phyloP scores from a whole-genome alignment of 2,797 vertebrate species.

The Tragelaphus eurycerus region DNA sequence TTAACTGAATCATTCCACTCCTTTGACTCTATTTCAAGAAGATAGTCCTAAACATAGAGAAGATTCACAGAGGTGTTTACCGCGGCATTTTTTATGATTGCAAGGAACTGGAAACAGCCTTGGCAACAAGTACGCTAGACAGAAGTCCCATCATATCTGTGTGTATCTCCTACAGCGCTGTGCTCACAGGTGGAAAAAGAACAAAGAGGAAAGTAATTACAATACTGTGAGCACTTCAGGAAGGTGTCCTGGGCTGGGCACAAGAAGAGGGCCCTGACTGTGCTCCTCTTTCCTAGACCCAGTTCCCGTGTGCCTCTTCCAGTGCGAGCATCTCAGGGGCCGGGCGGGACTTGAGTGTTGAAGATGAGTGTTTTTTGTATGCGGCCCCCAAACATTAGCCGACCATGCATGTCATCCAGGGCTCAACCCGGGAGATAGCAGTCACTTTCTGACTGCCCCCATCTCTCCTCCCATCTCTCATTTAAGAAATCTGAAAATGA shows the following conservation, averaged over 20 bases:
- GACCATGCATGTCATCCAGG: neutral
- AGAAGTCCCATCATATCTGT: neutral
- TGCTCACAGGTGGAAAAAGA: neutral
- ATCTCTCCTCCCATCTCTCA: neutral
- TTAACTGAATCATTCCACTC: neutral
- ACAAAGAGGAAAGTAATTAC: neutral
- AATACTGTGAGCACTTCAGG: neutral
- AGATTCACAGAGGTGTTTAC: neutral
- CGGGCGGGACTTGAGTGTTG: neutral
- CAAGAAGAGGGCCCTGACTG: neutral
- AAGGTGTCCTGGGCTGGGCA: neutral
- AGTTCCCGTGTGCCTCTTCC: fast-evolving
- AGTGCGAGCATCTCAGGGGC: neutral
- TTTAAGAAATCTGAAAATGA: neutral
- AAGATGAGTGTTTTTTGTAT: neutral
- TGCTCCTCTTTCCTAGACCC: neutral
- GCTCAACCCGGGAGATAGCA: neutral
- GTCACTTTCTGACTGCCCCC: neutral
- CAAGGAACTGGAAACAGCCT: neutral
- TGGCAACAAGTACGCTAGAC: neutral
- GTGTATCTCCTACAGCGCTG: neutral
- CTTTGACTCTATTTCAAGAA: neutral
- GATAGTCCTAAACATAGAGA: neutral
- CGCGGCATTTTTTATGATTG: neutral
- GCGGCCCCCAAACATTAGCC: neutral